Evolutionary conservation across 2,113 vertebrate genomes (phyloP).

Genomic region (Hyaena hyaena): DNA sequence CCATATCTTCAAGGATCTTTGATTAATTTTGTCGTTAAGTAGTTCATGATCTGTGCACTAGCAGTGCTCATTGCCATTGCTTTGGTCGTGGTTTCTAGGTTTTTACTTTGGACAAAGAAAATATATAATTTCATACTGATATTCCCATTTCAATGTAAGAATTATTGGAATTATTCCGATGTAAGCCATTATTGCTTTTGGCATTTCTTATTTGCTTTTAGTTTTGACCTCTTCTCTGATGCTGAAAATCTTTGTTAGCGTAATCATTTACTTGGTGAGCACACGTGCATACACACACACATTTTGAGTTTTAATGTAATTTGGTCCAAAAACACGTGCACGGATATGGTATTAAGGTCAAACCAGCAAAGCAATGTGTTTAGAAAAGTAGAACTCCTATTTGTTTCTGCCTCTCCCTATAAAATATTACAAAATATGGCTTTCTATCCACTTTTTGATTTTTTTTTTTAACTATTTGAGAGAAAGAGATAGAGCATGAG

Average conservation of each 20-base stretch:
- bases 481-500: too few relatives aligned
- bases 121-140: background rate
- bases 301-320: background rate
- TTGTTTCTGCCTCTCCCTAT: background rate
- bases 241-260: background rate
- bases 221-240: background rate
- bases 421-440: background rate
- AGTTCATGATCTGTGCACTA: background rate
- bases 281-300: background rate
- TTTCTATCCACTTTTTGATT: background rate
- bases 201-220: background rate
- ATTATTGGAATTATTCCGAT: too few relatives aligned
- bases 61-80: background rate
- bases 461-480: too few relatives aligned
- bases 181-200: background rate
- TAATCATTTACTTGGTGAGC: background rate
- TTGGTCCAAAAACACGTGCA: background rate
- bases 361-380: background rate
- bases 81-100: background rate
- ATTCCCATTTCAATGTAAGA: background rate
- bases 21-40: background rate
- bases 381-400: background rate
- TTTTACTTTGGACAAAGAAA: background rate
- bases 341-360: background rate
- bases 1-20: background rate